Base-by-base conservation (phyloP, 2,797 vertebrate species). In the Threskiornis aethiopicus region DNA sequence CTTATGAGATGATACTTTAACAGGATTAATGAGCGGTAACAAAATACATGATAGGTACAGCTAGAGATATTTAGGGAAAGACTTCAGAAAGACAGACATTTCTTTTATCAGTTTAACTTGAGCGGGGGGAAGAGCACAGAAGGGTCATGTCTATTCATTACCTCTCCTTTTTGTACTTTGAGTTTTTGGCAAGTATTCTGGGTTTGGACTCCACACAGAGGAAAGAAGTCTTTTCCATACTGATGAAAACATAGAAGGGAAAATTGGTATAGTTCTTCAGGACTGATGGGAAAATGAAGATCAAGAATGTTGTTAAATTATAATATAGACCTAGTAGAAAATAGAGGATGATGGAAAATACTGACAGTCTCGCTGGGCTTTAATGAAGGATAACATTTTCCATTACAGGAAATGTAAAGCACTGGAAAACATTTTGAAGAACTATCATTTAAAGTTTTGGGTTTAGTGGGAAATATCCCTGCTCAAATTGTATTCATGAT, bases 301-400 rank as follows among this genome's bases (percentile, higher is more conserved):
- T 77, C 61, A 96, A 93, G 84, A 92, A 93, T 85, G 79, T 16
- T 94, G 49, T 88, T 96, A 93, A 94, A 93, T 95, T 94, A 92
- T 92, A 94, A 84, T 84, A 87, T 85, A 80, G 78, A 44, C 39
- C 49, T 78, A 47, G 65, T 16, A 89, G 79, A 94, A 92, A 91
- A 78, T 13, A 94, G 54, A 58, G 16, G 13, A 66, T 82, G 73
- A 47, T 76, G 84, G 94, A 96, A 96, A 94, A 93, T 94, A 65
- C 64, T 87, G 64, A 71, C 55, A 89, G 46, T 66, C 35, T 87
- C 75, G n/a, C 54, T 82, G 76, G 22, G 6, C 61, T 95, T 87
- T 81, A 81, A 95, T 72, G 75, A 94, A 89, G 93, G 33, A 93
- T 80, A 95, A 92, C 33, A 61, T 94, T 96, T 97, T 97, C 94